Evolutionary conservation across 2,888 invertebrate species (phyloP).

Genomic region (Mimachlamys varia): DNA sequence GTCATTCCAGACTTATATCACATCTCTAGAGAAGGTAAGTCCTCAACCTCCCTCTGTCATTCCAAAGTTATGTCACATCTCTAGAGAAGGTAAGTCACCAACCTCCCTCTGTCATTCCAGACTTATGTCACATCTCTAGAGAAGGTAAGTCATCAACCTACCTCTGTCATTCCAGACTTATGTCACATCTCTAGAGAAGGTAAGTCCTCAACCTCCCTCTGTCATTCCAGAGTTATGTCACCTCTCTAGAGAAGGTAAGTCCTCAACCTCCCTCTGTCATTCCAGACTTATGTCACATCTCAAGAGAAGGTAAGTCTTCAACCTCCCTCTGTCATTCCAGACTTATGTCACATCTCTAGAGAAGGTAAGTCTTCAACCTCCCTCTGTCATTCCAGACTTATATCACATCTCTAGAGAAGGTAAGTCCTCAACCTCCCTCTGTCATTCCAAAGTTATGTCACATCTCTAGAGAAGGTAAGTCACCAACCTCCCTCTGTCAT

Average conservation of each 20-base stretch:
- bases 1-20: no score
- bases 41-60: no score
- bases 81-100: constrained; percentile 89
- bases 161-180: no score
- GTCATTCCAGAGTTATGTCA: no score
- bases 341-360: constrained; percentile 94
- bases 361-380: constrained; percentile 85
- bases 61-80: no score
- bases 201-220: constrained; percentile 68
- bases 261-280: no score
- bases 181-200: constrained; percentile 95
- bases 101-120: no score
- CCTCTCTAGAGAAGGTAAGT: constrained; percentile 92
- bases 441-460: no score
- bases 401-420: constrained; percentile 95
- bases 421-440: constrained; percentile 68
- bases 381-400: no score
- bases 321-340: no score
- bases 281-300: no score
- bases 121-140: constrained; percentile 94
- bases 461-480: constrained; percentile 92
- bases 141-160: constrained; percentile 85
- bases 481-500: no score
- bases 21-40: constrained; percentile 92
- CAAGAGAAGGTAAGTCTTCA: constrained; percentile 89